A percentile compares a stretch with the other conserved stretches of the same genome.
These are phyloP conservation scores for Drosophila vallismaia DNA, from an alignment of 2,888 invertebrate species.

Conservation along the genomic window DNA sequence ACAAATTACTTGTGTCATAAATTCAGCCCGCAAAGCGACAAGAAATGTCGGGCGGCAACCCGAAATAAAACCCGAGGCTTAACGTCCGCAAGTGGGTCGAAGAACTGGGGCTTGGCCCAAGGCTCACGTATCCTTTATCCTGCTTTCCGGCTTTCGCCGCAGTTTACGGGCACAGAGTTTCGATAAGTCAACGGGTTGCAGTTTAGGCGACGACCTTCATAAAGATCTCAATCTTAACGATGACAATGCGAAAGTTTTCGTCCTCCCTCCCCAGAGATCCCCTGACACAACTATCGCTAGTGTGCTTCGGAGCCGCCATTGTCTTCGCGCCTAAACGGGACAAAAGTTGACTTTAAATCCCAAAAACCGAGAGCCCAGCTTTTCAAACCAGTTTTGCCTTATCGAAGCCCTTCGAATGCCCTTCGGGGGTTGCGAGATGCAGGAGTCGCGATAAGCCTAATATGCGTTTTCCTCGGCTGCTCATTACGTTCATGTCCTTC, in stretches of 20 bases:
- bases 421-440: slow-evolving; percentile 56
- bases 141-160: slow-evolving; percentile 7
- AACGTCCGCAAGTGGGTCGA: slow-evolving; percentile 60
- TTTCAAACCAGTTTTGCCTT: slow-evolving; percentile 45
- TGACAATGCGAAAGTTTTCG: slow-evolving; percentile 74
- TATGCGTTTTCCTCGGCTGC: slow-evolving; percentile 78
- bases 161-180: slow-evolving; percentile 47
- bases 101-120: slow-evolving; percentile 47
- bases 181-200: slow-evolving; percentile 39
- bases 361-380: slow-evolving; percentile 43
- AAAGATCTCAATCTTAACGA: slow-evolving; percentile 81
- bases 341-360: slow-evolving; percentile 65
- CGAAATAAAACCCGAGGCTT: slow-evolving; percentile 67
- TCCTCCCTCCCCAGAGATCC: slow-evolving; percentile 47
- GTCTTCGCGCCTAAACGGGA: slow-evolving; percentile 68
- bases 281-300: slow-evolving; percentile 13
- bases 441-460: slow-evolving; percentile 73
- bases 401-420: slow-evolving; percentile 70
- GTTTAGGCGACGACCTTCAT: slow-evolving; percentile 71
- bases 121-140: slow-evolving; percentile 29
- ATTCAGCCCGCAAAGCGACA: slow-evolving; percentile 57
- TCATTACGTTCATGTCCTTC: slow-evolving; percentile 66
- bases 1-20: slow-evolving; percentile 78
- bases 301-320: slow-evolving; percentile 40
- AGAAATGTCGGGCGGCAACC: slow-evolving; percentile 62